Base-by-base conservation (phyloP, 2,113 vertebrate genomes). In the Eleginops maclovinus region DNA sequence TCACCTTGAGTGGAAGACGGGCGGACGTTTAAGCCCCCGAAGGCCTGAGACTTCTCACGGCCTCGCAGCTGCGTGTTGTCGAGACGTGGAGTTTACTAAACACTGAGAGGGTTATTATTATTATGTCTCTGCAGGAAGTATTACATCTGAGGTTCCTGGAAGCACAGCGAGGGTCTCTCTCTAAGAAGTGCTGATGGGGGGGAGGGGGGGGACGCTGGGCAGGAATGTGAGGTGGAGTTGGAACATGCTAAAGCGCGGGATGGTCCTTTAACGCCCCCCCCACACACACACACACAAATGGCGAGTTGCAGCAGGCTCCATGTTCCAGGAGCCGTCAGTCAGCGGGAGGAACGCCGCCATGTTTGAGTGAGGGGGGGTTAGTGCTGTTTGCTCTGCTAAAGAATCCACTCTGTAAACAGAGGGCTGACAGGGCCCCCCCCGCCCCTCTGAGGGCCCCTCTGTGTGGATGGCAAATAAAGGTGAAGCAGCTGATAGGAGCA, bases 351-450 rank as follows among this genome's bases (percentile, higher is more conserved):
- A 72, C 82, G 50, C 80, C 72, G 74, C 72, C 62, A 44, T 84
- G 86, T 88, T 83, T 81, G 64, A 72, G 67, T 71, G 1, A 15
- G 40, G 1, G 21, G 75, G 80, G 74, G 84, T 67, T 41, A 62
- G 17, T 15, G 43, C 22, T 88, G 91, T 93, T 91, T 92, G 90
- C 79, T 84, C 86, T 73, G 75, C 76, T 56, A 63, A 92, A 89
- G 90, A 94, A 93, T 93, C 86, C 59, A 64, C 77, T 90, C 77
- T 88, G 74, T 90, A 90, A 92, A 94, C 91, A 93, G 67, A 14
- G 83, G 0, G 12, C 62, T 84, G 79, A 87, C 60, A 76, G 82
- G 81, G 51, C 41, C 75, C 53, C 31, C 28, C 40, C 46, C 31
- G 2, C 31, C 31, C 31, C 31, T 31, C 31, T 6, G 3, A 13